Percentiles rank a stretch among this genome's conserved stretches.
These are phyloP conservation scores for Drosophila quinaria DNA, from an alignment of 2,888 invertebrate genomes.

Conservation along the genomic window DNA sequence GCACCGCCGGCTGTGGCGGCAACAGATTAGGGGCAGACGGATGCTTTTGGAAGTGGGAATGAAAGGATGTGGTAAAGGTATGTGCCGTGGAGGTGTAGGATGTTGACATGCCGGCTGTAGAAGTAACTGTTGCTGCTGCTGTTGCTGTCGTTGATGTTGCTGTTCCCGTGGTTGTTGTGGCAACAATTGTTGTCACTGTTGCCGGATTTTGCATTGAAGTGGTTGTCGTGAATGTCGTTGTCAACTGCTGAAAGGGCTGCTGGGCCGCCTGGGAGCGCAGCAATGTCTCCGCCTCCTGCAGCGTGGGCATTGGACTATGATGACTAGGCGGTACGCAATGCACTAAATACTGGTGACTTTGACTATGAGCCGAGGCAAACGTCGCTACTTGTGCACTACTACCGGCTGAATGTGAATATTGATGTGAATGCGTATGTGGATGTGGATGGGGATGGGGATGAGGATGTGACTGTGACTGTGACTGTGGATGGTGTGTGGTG, in stretches of 20 bases:
- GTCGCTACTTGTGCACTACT: conserved; percentile 83
- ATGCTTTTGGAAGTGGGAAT: conserved; percentile 84
- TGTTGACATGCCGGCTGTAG: conserved; percentile 25
- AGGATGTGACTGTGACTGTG: conserved; percentile 29
- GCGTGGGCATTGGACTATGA: conserved; percentile 83
- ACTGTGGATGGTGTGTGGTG: conserved; percentile 30
- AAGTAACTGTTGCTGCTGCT: conserved; percentile 29
- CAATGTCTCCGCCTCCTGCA: conserved; percentile 79
- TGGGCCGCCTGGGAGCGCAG: conserved; percentile 69
- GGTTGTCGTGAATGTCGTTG: conserved; percentile 25
- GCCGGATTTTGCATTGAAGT: conserved; percentile 22
- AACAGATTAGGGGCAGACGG: conserved; percentile 83
- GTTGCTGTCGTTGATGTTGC: conserved; percentile 22
- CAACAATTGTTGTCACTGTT: conserved; percentile 17
- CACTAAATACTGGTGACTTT: conserved; percentile 84
- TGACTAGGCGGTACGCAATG: conserved; percentile 83
- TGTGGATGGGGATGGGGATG: conserved; percentile 33
- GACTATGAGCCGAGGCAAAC: conserved; percentile 82
- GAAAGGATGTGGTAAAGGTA: conserved; percentile 67
- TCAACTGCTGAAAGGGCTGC: conserved; percentile 50
- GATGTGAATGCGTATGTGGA: conserved; percentile 29
- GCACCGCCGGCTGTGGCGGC: conserved; percentile 71
- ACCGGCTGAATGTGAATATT: conserved; percentile 55
- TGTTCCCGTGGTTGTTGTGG: conserved; percentile 24
- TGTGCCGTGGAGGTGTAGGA: conserved; percentile 49